Evolutionary conservation across 1,140 invertebrate species (phyloP), one percentile per base, ranked within the genome.

Genomic region (Apis laboriosa): DNA sequence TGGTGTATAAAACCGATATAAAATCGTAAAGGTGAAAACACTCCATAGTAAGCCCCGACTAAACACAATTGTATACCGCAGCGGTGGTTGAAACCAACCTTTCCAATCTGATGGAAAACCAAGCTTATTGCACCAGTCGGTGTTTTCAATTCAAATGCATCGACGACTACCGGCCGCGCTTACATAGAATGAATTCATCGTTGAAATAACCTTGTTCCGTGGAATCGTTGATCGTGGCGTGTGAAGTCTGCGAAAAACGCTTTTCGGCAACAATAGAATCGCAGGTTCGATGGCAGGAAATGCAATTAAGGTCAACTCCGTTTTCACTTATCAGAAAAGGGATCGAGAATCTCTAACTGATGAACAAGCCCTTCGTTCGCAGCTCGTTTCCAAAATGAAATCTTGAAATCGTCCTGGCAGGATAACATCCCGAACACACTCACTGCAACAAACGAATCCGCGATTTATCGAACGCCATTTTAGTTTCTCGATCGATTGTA

Each of bases 251-350:
- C 43, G 28, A 21, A 28, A 55, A 77, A 34, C 28, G 55, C 5
- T 81, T 81, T 81, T 81, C 64, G 80, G 80, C 73, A 81, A 81
- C 80, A 77, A 81, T 77, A 21, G 43, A 58, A 58, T 55, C 70
- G 51, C 51, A 24, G 17, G 49, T 51, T 21, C 56, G 67, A 51
- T 21, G 60, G 55, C 80, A 53, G 80, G 63, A 76, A 76, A 15
- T 60, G 73, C 64, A 68, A 81, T 81, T 81, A 76, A 81, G 80
- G 80, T 24, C 63, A 76, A 56, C 24, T 49, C 5, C 7, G 80
- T 76, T 80, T 66, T 53, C 70, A 2, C 60, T 80, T 81, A 81
- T 81, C 80, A 64, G 64, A 68, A 68, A 81, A n/a, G 64, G 11
- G 77, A 68, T 24, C 73, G 63, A 7, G 19, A 12, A 43, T 5